Percentiles rank a stretch among this genome's conserved stretches.
phyloP scores from a whole-genome alignment of 2,888 invertebrate genomes.

The Apamea monoglypha region DNA sequence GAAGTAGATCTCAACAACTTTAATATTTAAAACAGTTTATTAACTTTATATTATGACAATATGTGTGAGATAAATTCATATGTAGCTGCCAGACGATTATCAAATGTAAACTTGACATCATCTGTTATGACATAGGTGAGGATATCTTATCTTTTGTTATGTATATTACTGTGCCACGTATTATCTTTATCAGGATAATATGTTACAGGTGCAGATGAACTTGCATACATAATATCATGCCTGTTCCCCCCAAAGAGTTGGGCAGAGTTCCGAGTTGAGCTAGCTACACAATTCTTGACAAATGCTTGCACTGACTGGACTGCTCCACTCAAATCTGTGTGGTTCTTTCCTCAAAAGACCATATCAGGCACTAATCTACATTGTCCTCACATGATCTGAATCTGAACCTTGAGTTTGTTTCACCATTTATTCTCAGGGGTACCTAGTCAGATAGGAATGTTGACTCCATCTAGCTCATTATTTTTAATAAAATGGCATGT shows the following conservation, averaged over 20 bases:
- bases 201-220: slow-evolving; percentile 20
- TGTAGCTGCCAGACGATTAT: slow-evolving; percentile 34
- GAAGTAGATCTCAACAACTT: slow-evolving; percentile 35
- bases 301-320: too few species aligned
- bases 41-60: slow-evolving; percentile 38
- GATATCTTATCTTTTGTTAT: slow-evolving; percentile 40
- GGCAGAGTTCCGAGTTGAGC: not conserved
- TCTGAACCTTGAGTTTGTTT: not conserved
- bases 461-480: too few species aligned
- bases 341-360: not conserved
- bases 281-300: too few species aligned
- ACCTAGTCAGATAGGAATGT: too few species aligned
- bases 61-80: slow-evolving; percentile 30
- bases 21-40: slow-evolving; percentile 19
- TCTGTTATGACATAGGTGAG: slow-evolving; percentile 18
- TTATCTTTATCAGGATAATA: not conserved
- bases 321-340: too few species aligned
- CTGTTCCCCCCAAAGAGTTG: too few species aligned
- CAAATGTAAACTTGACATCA: slow-evolving; percentile 48
- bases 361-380: not conserved
- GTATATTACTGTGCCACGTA: not conserved
- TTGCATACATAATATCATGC: not conserved
- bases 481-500: too few species aligned
- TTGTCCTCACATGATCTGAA: too few species aligned
- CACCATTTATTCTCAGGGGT: not conserved